Evolutionary conservation across 2,113 vertebrate genomes (phyloP), one percentile per base, ranked within the genome.

Genomic region (Xenopus borealis): DNA sequence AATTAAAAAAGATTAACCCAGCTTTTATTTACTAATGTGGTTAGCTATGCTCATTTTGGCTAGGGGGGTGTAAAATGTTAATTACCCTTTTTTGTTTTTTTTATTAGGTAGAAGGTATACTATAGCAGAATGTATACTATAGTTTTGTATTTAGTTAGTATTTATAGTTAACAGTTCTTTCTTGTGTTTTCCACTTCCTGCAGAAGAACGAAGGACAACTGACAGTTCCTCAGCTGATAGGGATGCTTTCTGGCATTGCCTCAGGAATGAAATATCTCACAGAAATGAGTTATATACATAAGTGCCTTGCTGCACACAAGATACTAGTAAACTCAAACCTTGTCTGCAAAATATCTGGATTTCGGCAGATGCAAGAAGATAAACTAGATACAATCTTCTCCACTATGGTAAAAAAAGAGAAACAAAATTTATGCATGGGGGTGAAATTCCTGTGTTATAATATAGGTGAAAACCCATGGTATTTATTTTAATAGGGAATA

Each of bases 221-320:
- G 75, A 86, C 84, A 0, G 87, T 92, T 2, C 81, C 87, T 13
- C 96, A 97, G 89, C 88, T 98, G 68, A 80, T 95, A 80, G 93
- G 92, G 79, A 87, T 98, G 91, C 83, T 98, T 86, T 90, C 90
- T 0, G 94, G 94, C 1, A 93, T 98, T 27, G 93, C 95, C 0
- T 95, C 96, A 0, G 97, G 96, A 80, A 98, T 98, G 97, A 96
- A 94, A 72, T 98, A 98, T 81, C 86, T 98, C 81, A 94, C 96
- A 0, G 96, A 98, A 85, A 98, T 98, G 95, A 96, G 97, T 80
- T 98, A 95, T 1, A 79, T 98, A 0, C 97, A 98, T 81, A 95
- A 93, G 70, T 92, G 91, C 55, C 92, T 98, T 10, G 95, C 97
- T 0, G 97, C 97, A 40, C 96, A 96, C 83, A 96, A 94, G 46